Conservation (phyloP, 2,797 vertebrate genomes). For the Gallinago nigripennis region DNA sequence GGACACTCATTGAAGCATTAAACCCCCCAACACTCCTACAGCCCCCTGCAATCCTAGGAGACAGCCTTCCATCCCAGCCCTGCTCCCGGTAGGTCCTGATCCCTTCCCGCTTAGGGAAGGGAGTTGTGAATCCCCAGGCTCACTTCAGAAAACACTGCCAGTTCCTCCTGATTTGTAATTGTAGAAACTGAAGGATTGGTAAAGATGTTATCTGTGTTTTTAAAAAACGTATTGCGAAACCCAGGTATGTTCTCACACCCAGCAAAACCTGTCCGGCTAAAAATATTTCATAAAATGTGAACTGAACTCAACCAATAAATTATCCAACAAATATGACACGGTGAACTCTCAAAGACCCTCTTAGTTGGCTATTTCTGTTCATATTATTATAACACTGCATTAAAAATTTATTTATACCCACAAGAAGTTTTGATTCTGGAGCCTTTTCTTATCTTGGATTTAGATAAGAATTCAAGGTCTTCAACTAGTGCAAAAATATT, state of each 20-base stretch:
- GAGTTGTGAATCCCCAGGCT: not conserved
- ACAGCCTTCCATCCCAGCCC: not conserved
- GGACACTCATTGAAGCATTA: not conserved
- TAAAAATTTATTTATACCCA: not conserved
- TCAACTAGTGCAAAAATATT: not conserved
- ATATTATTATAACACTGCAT: not conserved
- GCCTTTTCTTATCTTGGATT: not conserved
- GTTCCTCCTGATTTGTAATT: accelerated
- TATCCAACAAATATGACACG: not conserved
- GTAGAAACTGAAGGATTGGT: not conserved
- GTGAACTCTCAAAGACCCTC: not conserved
- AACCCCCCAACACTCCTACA: accelerated
- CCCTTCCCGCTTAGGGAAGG: not conserved
- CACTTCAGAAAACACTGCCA: not conserved
- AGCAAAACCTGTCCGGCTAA: not conserved
- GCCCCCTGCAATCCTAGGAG: not conserved
- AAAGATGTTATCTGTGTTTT: not conserved
- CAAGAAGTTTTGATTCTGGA: not conserved
- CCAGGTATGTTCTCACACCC: not conserved
- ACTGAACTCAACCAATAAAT: not conserved
- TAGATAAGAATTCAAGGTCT: not conserved
- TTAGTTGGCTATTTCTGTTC: not conserved
- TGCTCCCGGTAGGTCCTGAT: not conserved
- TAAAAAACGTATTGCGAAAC: not conserved
- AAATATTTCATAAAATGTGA: not conserved